Conservation (phyloP, 2,888 invertebrate species). For the Calliphora vomitoria region DNA sequence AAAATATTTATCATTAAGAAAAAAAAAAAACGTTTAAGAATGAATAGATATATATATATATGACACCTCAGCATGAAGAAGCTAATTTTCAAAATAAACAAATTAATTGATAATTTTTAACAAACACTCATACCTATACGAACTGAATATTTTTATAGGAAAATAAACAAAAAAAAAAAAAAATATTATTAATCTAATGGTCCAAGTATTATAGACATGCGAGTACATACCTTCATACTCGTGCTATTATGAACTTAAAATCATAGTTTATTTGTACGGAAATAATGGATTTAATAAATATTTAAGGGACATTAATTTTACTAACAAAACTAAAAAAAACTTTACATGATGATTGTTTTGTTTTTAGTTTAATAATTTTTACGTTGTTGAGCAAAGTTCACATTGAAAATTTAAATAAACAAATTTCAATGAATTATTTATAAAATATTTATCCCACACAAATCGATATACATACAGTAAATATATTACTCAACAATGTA, state of each 20-base stretch:
- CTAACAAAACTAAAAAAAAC: background rate
- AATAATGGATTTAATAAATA: conserved; percentile 22
- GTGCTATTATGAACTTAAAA: background rate
- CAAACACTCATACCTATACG: background rate
- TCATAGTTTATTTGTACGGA: conserved; percentile 15
- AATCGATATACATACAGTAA: too few species aligned
- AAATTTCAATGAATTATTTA: too few species aligned
- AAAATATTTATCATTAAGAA: conserved; percentile 28
- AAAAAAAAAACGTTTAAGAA: conserved; percentile 22
- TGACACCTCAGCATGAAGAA: conserved; percentile 71
- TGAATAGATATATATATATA: background rate
- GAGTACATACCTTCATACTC: background rate
- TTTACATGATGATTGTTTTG: background rate
- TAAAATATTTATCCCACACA: too few species aligned
- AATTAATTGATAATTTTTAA: conserved; percentile 42
- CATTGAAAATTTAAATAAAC: background rate
- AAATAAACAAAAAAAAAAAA: conserved; percentile 15
- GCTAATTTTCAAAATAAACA: conserved; percentile 71
- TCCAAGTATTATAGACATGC: background rate
- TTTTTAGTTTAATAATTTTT: background rate
- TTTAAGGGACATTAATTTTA: background rate
- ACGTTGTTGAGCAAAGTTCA: background rate
- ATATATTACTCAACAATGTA: too few species aligned
- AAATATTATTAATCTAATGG: background rate
- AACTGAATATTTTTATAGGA: background rate